Base-by-base conservation (phyloP, 2,113 vertebrate genomes). In the Synchiropus splendidus region DNA sequence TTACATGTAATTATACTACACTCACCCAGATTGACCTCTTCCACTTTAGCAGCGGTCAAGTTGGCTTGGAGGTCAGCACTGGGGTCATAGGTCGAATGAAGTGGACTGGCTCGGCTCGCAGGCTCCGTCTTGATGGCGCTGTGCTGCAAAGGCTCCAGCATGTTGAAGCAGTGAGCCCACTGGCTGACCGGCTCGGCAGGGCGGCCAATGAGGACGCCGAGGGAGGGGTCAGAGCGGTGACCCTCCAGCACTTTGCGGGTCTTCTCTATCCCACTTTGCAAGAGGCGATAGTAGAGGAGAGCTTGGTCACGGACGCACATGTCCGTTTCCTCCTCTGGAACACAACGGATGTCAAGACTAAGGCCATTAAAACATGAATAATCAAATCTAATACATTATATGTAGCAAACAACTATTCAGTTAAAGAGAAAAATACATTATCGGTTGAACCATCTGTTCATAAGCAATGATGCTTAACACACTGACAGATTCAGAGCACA, bases 231-330 rank as follows among this genome's bases (percentile, higher is more conserved):
- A 8, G 88, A 92, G 64, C 86, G 86, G 13, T 89, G 90, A 53
- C 89, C 89, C 12, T 87, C 88, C 13, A 97, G 72, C 31, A 95
- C 73, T 13, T 51, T 61, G 8, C 75, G 81, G 5, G 84, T 87
- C 31, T 90, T 78, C 17, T 90, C 85, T 38, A 88, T 64, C 12
- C 92, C 90, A 30, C 80, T 57, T 47, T 87, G 86, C 67, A 98
- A 76, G 14, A 98, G 88, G 53, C 89, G 86, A 43, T 96, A 94
- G 75, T 89, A 97, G 72, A 97, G 87, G n/a, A 95, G 72, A 0
- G 89, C 91, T 8, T 89, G 90, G 76, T 98, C 92, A 1, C 84
- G 85, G 2, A 99, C 87, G 0, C 86, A 89, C 91, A 96, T 89
- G 46, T 98, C 85, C 10, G 72, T 84, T 74, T 98, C 90, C 75